phyloP scores from a whole-genome alignment of 2,113 vertebrate genomes.

The Bolborhynchus lineola region DNA sequence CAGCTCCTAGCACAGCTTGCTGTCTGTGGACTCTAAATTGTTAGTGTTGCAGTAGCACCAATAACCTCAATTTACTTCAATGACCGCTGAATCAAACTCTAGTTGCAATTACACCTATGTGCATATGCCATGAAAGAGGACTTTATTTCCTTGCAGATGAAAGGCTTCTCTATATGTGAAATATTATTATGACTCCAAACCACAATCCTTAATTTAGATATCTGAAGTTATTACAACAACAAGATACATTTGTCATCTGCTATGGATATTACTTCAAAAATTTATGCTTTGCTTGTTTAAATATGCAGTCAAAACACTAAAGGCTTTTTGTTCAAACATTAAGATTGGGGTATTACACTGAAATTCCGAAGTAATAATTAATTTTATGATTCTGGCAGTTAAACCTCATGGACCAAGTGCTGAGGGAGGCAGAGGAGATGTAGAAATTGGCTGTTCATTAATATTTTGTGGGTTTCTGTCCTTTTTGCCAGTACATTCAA shows the following conservation, averaged over 20 bases:
- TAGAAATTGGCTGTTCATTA: background rate
- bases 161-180: background rate
- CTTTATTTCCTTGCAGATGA: slow-evolving; percentile 20
- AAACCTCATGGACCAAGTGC: background rate
- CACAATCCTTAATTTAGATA: slow-evolving; percentile 24
- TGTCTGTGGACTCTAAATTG: background rate
- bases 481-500: background rate
- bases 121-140: background rate
- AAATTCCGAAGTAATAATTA: slow-evolving; percentile 39
- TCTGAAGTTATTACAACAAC: slow-evolving; percentile 28
- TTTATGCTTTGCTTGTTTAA: slow-evolving; percentile 34
- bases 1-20: background rate
- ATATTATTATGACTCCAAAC: slow-evolving; percentile 9
- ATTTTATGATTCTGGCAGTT: slow-evolving; percentile 6
- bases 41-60: background rate
- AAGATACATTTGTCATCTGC: background rate
- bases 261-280: slow-evolving; percentile 46
- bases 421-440: background rate
- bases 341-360: background rate
- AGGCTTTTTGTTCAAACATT: slow-evolving; percentile 29
- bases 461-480: background rate
- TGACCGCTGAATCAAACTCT: background rate
- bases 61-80: slow-evolving; percentile 6
- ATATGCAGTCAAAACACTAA: slow-evolving; percentile 35
- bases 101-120: background rate